Conservation (phyloP, 2,888 invertebrate species). For the Microplitis deprimator region DNA sequence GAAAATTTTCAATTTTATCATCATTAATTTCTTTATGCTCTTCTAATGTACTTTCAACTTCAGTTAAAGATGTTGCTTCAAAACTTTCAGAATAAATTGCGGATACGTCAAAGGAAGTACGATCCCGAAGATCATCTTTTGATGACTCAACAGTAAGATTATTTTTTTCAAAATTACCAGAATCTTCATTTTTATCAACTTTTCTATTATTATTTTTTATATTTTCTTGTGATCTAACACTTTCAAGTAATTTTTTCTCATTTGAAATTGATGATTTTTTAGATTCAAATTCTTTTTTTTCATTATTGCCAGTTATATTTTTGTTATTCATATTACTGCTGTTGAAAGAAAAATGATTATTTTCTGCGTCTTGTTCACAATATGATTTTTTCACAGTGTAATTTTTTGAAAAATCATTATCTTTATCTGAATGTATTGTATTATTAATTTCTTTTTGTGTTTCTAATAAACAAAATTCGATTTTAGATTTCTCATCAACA, state of each 20-base stretch:
- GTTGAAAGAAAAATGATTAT: not conserved
- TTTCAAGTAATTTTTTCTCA: slow-evolving; percentile 25
- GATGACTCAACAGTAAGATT: slow-evolving; percentile 43
- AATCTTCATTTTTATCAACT: not conserved
- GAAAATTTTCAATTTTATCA: not conserved
- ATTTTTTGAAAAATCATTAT: not conserved
- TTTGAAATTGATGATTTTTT: not conserved
- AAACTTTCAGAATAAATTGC: slow-evolving; percentile 47
- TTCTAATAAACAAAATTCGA: slow-evolving; percentile 23
- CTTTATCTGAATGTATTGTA: not conserved
- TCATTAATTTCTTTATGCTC: slow-evolving; percentile 15
- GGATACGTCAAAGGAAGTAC: slow-evolving; percentile 48
- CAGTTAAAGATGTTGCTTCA: slow-evolving; percentile 27
- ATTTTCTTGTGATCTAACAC: not conserved
- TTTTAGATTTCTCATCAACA: slow-evolving; percentile 28
- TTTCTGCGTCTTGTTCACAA: not conserved
- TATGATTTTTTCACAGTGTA: not conserved
- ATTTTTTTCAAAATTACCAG: slow-evolving; percentile 14
- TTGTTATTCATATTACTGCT: not conserved
- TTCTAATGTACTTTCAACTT: slow-evolving; percentile 4
- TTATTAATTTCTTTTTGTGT: not conserved
- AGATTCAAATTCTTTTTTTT: not conserved
- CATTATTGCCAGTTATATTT: not conserved
- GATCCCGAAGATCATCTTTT: slow-evolving; percentile 36
- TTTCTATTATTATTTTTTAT: not conserved